Evolutionary conservation across 2,113 vertebrate genomes (phyloP).

Genomic region (Pseudorhombus dupliciocellatus): DNA sequence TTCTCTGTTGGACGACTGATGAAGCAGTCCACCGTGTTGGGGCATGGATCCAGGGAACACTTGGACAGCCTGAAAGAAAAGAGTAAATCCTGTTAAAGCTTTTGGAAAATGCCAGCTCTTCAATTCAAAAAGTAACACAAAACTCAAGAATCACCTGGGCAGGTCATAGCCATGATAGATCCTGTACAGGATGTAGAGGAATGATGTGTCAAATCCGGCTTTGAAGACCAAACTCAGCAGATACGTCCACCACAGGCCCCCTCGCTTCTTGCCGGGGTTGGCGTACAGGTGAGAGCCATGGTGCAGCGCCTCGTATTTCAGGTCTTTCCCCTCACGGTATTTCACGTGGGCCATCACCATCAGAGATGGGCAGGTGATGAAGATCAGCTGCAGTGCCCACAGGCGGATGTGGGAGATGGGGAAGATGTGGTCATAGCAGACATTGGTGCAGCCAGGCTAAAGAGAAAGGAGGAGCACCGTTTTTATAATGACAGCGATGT

Average conservation of each 20-base stretch:
- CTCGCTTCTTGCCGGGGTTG: conserved; percentile 89
- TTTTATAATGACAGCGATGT: not conserved
- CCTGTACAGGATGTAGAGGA: conserved; percentile 87
- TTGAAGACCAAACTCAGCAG: conserved; percentile 90
- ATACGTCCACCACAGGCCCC: conserved; percentile 86
- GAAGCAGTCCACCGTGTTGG: conserved; percentile 86
- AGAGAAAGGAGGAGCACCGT: not conserved
- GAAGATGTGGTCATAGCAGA: conserved; percentile 92
- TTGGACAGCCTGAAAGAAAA: conserved; percentile 78
- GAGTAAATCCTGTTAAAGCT: not conserved
- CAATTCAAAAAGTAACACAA: not conserved
- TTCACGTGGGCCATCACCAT: conserved; percentile 94
- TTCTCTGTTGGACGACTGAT: conserved; percentile 94
- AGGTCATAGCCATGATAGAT: conserved; percentile 88
- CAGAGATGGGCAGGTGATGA: conserved; percentile 88
- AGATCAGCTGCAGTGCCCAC: conserved; percentile 84
- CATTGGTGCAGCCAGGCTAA: conserved; percentile 89
- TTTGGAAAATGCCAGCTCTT: not conserved
- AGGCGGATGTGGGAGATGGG: conserved; percentile 87
- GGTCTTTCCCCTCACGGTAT: conserved; percentile 87
- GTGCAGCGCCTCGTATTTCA: conserved; percentile 66
- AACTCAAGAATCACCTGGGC: conserved; percentile 70
- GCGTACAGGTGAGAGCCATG: conserved; percentile 72
- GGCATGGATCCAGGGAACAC: conserved; percentile 85
- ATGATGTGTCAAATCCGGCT: conserved; percentile 81